Evolutionary conservation across 1,140 invertebrate genomes (phyloP).

Genomic region (Trachymyrmex cornetzi): DNA sequence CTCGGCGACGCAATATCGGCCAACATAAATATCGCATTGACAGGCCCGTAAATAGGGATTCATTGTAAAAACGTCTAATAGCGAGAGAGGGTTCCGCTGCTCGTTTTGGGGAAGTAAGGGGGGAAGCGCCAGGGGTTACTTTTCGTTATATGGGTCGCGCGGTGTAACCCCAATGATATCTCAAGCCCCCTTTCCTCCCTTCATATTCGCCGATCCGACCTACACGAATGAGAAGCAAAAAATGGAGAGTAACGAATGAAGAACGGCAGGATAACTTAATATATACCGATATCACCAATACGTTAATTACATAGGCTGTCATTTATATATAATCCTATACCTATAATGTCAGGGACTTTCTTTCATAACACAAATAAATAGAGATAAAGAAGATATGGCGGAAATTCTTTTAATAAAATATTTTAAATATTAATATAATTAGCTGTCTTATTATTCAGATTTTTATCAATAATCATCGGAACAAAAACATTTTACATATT

Average conservation of each 20-base stretch:
- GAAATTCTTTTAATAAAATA: background rate
- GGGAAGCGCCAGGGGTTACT: slow-evolving; percentile 34
- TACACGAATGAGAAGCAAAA: slow-evolving; percentile 30
- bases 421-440: background rate
- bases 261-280: slow-evolving; percentile 10
- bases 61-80: slow-evolving; percentile 83
- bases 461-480: background rate
- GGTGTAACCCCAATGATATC: slow-evolving; percentile 66
- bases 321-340: slow-evolving; percentile 23
- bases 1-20: slow-evolving; percentile 83
- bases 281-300: background rate
- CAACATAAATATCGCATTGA: slow-evolving; percentile 86
- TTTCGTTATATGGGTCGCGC: slow-evolving; percentile 65
- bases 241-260: slow-evolving; percentile 12
- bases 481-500: background rate
- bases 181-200: background rate
- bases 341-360: background rate
- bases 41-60: slow-evolving; percentile 84
- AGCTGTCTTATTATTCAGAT: background rate
- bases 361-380: no score
- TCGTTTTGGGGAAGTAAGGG: background rate
- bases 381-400: no score
- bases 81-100: slow-evolving; percentile 37
- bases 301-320: background rate
- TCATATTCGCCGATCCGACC: background rate